Conservation (phyloP, 2,113 vertebrate species). For the Toxotes jaculatrix region DNA sequence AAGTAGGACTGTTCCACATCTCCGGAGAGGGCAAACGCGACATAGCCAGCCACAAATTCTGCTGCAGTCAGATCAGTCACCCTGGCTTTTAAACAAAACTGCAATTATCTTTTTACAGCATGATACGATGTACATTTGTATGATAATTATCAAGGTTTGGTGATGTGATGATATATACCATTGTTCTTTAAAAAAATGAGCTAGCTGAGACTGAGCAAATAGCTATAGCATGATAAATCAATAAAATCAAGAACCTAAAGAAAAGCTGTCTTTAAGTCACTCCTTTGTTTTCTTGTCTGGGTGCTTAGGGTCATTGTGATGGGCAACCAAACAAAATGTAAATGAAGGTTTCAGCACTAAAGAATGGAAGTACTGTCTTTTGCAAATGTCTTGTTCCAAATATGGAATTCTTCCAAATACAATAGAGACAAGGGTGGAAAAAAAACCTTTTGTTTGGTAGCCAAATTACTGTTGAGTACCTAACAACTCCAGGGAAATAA, state of each 20-base stretch:
- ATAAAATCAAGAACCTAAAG: not conserved
- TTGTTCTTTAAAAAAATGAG: not conserved
- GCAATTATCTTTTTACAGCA: not conserved
- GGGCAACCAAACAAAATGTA: no score
- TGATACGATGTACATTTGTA: not conserved
- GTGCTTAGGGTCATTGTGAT: no score
- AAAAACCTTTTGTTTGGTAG: not conserved
- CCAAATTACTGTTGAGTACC: not conserved
- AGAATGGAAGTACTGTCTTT: not conserved
- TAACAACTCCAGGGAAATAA: not conserved
- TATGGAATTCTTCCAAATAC: not conserved
- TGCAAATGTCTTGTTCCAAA: not conserved
- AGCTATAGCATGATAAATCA: not conserved
- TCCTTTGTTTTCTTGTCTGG: no score
- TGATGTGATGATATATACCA: not conserved
- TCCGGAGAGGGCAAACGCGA: slow-evolving; percentile 7
- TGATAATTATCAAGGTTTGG: not conserved
- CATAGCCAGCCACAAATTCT: not conserved
- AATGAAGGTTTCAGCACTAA: no score
- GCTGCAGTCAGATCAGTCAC: slow-evolving; percentile 19
- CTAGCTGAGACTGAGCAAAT: not conserved
- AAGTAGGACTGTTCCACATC: not conserved
- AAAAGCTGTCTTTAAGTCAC: not conserved
- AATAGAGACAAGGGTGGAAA: not conserved
- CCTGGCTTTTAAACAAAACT: not conserved